Evolutionary conservation across 2,113 vertebrate genomes (phyloP), one percentile per base, ranked within the genome.

Genomic region (Tachysurus vachellii): DNA sequence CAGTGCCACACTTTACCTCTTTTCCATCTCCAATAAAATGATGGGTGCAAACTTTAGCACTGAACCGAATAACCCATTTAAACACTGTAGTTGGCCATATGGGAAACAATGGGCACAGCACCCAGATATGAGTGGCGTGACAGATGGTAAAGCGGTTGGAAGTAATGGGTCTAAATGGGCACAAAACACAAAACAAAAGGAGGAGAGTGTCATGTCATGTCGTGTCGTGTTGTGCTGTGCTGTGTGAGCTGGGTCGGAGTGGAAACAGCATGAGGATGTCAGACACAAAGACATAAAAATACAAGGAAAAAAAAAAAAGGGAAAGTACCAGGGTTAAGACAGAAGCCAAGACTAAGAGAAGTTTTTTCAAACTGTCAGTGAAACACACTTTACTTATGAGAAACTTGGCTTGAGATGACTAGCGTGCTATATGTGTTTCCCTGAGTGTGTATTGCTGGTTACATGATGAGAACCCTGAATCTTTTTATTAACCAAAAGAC

Each of bases 101-200:
- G 76, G 85, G 13, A 86, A 86, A 80, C 85, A 70, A 86, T 80
- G 53, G 85, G 36, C 76, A 80, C 19, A 6, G 61, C 42, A 68
- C 75, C 12, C 50, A 68, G 61, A 80, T 26, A 80, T 80, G 85
- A 79, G 85, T 80, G 50, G 50, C 11, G 4, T 80, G 59, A 68
- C 84, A 86, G 88, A 75, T 86, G 85, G 75, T 21, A 56, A 66
- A 86, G n/a, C 76, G 16, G 57, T 57, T 76, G 84, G 80, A 57
- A 44, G 71, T 86, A 56, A 89, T 86, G 85, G 85, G 53, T 86
- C 85, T 80, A 68, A 86, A 80, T 42, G 44, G 75, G 50, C 50
- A 80, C 61, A 81, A 84, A 81, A 59, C 81, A 83, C 70, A 80
- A 79, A 80, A 84, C 56, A 79, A 71, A 61, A 83, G 80, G 44